Conservation (phyloP, 2,888 invertebrate species). For the Eilema caniola region DNA sequence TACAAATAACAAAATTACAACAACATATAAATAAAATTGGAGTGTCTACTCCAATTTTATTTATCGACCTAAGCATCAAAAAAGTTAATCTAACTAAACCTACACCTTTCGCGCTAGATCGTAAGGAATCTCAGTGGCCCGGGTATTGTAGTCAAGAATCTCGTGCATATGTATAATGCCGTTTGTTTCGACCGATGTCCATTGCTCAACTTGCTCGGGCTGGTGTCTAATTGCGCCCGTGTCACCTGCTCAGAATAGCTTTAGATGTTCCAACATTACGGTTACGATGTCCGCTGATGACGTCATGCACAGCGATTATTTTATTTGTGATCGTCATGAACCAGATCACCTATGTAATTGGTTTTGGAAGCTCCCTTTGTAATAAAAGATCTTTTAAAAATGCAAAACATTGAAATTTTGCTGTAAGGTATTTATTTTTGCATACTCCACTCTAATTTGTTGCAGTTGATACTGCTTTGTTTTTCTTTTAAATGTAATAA, state of each 20-base stretch:
- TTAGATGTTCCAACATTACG: slow-evolving; percentile 29
- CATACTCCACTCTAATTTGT: too few species aligned
- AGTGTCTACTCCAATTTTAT: too few species aligned
- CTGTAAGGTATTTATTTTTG: too few species aligned
- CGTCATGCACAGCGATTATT: slow-evolving; percentile 8
- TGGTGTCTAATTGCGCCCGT: slow-evolving; percentile 31
- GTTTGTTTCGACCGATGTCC: slow-evolving; percentile 19
- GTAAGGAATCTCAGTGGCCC: not conserved
- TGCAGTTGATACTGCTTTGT: too few species aligned
- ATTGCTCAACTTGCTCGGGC: slow-evolving; percentile 18
- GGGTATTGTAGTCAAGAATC: not conserved
- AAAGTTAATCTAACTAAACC: not conserved
- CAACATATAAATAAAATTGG: too few species aligned
- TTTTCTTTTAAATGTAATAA: too few species aligned
- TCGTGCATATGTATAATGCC: slow-evolving; percentile 9
- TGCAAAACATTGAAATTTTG: too few species aligned
- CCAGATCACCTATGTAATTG: not conserved
- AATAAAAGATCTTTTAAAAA: too few species aligned
- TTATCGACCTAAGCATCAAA: not conserved
- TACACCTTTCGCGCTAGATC: not conserved
- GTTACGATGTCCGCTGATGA: slow-evolving; percentile 16
- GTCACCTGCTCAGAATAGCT: slow-evolving; percentile 36
- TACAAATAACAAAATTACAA: too few species aligned
- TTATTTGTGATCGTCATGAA: slow-evolving; percentile 33
- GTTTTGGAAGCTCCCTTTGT: not conserved